These are phyloP conservation scores for Drosophila antonietae DNA, from an alignment of 2,888 invertebrate genomes.

Conservation along the genomic window DNA sequence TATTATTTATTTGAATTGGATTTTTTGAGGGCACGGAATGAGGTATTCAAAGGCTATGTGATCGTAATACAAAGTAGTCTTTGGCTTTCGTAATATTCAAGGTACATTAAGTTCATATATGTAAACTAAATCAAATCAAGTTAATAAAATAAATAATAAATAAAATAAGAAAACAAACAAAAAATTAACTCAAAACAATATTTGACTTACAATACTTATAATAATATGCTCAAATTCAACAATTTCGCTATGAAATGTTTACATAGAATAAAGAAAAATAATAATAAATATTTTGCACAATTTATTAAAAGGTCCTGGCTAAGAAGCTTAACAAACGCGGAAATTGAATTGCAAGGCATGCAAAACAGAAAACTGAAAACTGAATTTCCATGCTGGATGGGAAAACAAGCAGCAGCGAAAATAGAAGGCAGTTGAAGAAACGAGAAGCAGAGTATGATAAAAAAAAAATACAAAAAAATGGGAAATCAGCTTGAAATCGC, in stretches of 20 bases:
- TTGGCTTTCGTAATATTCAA: too few relatives aligned
- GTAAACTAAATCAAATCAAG: too few relatives aligned
- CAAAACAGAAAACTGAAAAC: constrained; percentile 20
- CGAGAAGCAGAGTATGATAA: constrained; percentile 23
- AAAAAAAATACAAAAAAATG: background rate
- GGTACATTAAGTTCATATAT: too few relatives aligned
- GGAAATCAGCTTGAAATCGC: constrained; percentile 71
- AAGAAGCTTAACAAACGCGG: constrained; percentile 54
- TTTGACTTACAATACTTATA: background rate
- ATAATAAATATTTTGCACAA: constrained; percentile 7
- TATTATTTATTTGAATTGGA: too few relatives aligned
- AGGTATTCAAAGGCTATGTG: too few relatives aligned
- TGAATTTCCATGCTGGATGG: constrained; percentile 44
- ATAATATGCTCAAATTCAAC: background rate
- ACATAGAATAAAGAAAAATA: background rate
- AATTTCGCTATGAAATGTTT: background rate
- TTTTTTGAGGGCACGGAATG: too few relatives aligned
- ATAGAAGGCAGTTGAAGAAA: constrained; percentile 2
- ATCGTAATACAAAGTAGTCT: too few relatives aligned
- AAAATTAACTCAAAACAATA: background rate
- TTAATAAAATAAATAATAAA: background rate
- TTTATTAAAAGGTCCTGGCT: constrained; percentile 22
- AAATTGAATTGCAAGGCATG: constrained; percentile 67
- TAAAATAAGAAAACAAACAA: background rate
- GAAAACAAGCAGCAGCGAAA: constrained; percentile 40